These are phyloP conservation scores for Lophius americanus DNA, from an alignment of 2,797 vertebrate genomes.

Conservation along the genomic window DNA sequence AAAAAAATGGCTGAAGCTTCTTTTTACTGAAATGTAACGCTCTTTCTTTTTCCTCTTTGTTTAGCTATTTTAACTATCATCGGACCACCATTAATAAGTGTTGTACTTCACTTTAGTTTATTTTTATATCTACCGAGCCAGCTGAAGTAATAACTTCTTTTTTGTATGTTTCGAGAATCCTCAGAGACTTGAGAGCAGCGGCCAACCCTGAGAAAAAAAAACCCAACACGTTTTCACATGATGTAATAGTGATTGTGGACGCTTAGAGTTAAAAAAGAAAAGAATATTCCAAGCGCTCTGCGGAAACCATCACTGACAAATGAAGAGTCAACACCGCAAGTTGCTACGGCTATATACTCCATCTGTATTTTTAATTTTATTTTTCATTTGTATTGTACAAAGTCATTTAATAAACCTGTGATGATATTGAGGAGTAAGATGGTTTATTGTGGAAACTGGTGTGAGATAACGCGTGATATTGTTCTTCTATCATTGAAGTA, in stretches of 20 bases:
- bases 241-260: constrained; percentile 39
- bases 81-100: constrained; percentile 89
- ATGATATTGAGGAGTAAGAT: constrained; percentile 73
- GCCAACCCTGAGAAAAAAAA: constrained; percentile 41
- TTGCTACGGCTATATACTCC: constrained; percentile 95
- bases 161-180: constrained; percentile 86
- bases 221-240: constrained; percentile 37
- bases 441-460: constrained; percentile 31
- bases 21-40: constrained; percentile 87
- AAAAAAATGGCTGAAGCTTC: constrained; percentile 54
- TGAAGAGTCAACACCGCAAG: constrained; percentile 83
- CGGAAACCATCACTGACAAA: constrained; percentile 84
- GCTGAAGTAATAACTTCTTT: constrained; percentile 90
- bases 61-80: constrained; percentile 87
- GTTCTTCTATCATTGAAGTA: neutral
- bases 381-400: constrained; percentile 99
- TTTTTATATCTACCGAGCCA: constrained; percentile 89
- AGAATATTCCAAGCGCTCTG: constrained; percentile 78
- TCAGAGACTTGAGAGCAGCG: constrained; percentile 74
- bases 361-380: constrained; percentile 97
- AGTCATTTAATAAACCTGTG: constrained; percentile 99
- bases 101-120: constrained; percentile 94
- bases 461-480: too few relatives aligned
- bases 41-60: constrained; percentile 81
- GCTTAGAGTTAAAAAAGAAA: constrained; percentile 1